Percentiles rank a stretch among this genome's conserved stretches.
Evolutionary conservation across 2,888 invertebrate species (phyloP).

Genomic region (Endotricha flammealis): DNA sequence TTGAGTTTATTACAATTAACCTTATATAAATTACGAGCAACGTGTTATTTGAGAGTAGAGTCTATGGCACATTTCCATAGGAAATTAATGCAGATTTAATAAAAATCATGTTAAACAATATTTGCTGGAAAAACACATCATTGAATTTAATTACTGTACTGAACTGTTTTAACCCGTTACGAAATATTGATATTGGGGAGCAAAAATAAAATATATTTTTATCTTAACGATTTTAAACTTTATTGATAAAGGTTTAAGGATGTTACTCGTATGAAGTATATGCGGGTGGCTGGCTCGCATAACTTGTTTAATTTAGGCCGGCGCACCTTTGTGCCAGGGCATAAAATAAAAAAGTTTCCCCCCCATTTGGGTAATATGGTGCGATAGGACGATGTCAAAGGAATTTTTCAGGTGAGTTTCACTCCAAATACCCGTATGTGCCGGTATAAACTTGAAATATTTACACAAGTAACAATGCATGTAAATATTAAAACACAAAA

Average conservation of each 20-base stretch:
- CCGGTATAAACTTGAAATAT: no score
- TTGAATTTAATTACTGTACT: slow-evolving; percentile 39
- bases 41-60: no score
- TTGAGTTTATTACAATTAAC: no score
- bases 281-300: slow-evolving; percentile 23
- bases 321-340: slow-evolving; percentile 49
- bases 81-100: slow-evolving; percentile 2
- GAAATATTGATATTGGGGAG: slow-evolving; percentile 47
- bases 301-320: slow-evolving; percentile 52
- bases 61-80: no score
- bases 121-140: slow-evolving; percentile 26
- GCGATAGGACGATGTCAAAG: slow-evolving; percentile 34
- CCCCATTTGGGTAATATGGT: slow-evolving; percentile 34
- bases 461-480: not conserved
- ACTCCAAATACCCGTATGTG: slow-evolving; percentile 4
- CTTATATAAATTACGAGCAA: no score
- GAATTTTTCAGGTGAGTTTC: slow-evolving; percentile 24
- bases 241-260: slow-evolving; percentile 28
- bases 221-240: slow-evolving; percentile 26
- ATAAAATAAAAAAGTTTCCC: slow-evolving; percentile 46
- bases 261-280: slow-evolving; percentile 25
- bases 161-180: slow-evolving; percentile 37
- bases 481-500: slow-evolving; percentile 23
- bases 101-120: slow-evolving; percentile 17
- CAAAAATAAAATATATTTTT: slow-evolving; percentile 24